phyloP scores from a whole-genome alignment of 2,113 vertebrate species.

The Oncorhynchus gorbuscha region DNA sequence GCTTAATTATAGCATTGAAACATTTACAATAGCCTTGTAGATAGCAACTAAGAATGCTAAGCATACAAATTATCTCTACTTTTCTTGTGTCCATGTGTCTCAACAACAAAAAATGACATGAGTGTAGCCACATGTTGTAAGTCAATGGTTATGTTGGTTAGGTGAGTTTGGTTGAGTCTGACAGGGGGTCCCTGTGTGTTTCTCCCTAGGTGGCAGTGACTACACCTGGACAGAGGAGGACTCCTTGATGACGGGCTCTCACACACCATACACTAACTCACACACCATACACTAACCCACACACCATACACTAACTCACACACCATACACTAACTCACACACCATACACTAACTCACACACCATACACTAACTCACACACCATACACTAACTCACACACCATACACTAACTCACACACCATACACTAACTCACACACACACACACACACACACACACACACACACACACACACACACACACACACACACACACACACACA shows the following conservation, averaged over 20 bases:
- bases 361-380: no score
- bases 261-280: neutral
- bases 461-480: no score
- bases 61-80: neutral
- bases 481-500: neutral
- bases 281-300: neutral
- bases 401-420: no score
- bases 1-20: neutral
- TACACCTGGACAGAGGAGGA: conserved; percentile 83
- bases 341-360: no score
- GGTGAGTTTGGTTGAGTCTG: conserved; percentile 8
- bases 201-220: conserved; percentile 90
- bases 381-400: no score
- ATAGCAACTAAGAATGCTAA: neutral
- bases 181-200: conserved; percentile 33
- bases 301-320: neutral
- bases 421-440: no score
- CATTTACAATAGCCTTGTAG: no score
- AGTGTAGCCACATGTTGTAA: neutral
- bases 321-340: no score
- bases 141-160: neutral
- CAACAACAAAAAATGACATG: neutral
- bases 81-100: neutral
- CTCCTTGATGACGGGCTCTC: conserved; percentile 25
- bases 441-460: no score